These are phyloP conservation scores for Therioaphis trifolii DNA, from an alignment of 2,888 invertebrate genomes.

Conservation along the genomic window DNA sequence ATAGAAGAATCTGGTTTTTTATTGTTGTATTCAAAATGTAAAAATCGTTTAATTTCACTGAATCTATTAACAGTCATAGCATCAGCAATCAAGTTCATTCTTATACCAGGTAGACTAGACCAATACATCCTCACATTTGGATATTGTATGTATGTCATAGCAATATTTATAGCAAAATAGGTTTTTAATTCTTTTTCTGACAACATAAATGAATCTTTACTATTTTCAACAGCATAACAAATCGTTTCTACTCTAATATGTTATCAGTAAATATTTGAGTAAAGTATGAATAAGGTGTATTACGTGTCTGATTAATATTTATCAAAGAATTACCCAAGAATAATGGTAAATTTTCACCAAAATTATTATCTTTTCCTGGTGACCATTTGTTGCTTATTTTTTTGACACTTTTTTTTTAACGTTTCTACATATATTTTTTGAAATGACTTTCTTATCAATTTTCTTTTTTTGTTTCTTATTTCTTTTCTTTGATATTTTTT, in stretches of 20 bases:
- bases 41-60: background rate
- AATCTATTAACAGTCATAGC: background rate
- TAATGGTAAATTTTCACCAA: background rate
- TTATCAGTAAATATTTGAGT: constrained; percentile 60
- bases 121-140: constrained; percentile 60
- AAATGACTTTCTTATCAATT: background rate
- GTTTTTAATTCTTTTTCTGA: constrained; percentile 60
- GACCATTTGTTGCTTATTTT: background rate
- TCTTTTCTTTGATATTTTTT: background rate
- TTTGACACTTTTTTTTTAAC: too few species aligned
- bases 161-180: constrained; percentile 64
- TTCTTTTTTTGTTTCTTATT: background rate
- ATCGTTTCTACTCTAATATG: constrained; percentile 63
- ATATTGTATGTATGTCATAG: constrained; percentile 64
- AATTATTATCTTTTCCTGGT: background rate
- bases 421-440: too few species aligned
- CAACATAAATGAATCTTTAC: constrained; percentile 44
- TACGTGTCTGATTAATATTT: background rate
- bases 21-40: background rate
- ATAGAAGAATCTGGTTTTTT: background rate
- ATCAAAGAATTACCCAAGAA: background rate
- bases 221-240: constrained; percentile 61
- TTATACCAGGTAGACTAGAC: background rate
- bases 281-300: constrained; percentile 61
- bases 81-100: background rate